Evolutionary conservation across 2,113 vertebrate genomes (phyloP), one percentile per base, ranked within the genome.

Genomic region (Brachyhypopomus occidentalis): DNA sequence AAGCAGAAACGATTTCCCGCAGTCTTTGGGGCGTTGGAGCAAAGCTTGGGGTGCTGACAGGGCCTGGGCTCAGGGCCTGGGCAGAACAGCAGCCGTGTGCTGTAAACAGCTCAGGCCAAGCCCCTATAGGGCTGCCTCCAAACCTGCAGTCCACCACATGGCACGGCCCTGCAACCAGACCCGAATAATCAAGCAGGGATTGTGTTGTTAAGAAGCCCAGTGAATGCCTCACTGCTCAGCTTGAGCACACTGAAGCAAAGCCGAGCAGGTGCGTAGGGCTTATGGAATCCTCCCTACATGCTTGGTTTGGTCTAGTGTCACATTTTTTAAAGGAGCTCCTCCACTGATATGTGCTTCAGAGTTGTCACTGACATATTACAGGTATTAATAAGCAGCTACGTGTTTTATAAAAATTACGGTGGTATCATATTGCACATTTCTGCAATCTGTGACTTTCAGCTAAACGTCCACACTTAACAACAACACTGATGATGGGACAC

Each of bases 81-180:
- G 71, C 60, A 72, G 34, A 80, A 55, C 64, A 79, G 30, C 64
- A 27, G 56, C 72, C 70, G 69, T 69, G 16, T 56, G 72, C n/a
- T 60, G 66, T 75, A 81, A 84, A 87, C 83, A 83, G 66, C 82
- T 83, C 72, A 45, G 75, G 77, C 60, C 79, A 56, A 60, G 67
- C 64, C 76, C 52, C 8, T 2, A 5, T 48, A 84, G 56, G 14
- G 30, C 77, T 75, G 38, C 52, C 71, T 66, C 22, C 72, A 79
- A 59, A 73, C 27, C 64, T 30, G 63, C n/a, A 69, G 66, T 23
- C 17, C 59, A 60, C 36, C n/a, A 70, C 79, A 79, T 58, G 75
- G 71, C 41, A 64, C n/a, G n/a, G 25, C 71, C 2, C 56, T 30
- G 19, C 73, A 30, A 82, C 22, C 34, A 69, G 71, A 70, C 76